A percentile compares a stretch with the other conserved stretches of the same genome.
phyloP scores from a whole-genome alignment of 2,113 vertebrate genomes.

The Mormyrus lacerda region DNA sequence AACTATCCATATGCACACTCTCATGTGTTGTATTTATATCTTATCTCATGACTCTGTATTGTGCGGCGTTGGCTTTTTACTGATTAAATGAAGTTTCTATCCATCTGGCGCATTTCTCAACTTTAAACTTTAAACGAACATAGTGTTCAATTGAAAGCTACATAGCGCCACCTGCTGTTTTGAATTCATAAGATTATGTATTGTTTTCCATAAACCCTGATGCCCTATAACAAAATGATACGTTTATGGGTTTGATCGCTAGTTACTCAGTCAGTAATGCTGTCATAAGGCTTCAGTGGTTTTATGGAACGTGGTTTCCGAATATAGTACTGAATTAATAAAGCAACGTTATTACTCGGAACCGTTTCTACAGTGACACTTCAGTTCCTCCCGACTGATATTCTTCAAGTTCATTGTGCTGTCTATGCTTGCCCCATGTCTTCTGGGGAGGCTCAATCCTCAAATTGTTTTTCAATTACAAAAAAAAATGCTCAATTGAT shows the following conservation, averaged over 20 bases:
- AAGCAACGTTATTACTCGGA: background rate
- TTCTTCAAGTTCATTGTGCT: background rate
- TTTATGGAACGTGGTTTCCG: background rate
- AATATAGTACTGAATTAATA: background rate
- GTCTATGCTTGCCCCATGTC: background rate
- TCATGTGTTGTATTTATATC: background rate
- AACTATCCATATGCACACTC: background rate
- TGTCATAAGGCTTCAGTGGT: background rate
- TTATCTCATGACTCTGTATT: background rate
- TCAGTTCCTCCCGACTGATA: background rate
- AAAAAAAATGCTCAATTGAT: background rate
- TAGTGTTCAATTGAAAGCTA: background rate
- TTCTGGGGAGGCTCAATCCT: background rate
- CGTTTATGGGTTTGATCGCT: background rate
- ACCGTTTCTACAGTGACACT: background rate
- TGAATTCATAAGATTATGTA: background rate
- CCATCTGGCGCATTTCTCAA: background rate
- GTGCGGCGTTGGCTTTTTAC: background rate
- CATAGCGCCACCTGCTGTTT: constrained; percentile 5
- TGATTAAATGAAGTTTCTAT: background rate
- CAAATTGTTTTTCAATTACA: background rate
- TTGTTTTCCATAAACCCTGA: background rate
- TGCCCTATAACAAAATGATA: background rate
- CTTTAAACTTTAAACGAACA: background rate
- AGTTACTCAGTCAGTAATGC: background rate